Conservation (phyloP, 2,797 vertebrate species). For the Chromobotia macracanthus region DNA sequence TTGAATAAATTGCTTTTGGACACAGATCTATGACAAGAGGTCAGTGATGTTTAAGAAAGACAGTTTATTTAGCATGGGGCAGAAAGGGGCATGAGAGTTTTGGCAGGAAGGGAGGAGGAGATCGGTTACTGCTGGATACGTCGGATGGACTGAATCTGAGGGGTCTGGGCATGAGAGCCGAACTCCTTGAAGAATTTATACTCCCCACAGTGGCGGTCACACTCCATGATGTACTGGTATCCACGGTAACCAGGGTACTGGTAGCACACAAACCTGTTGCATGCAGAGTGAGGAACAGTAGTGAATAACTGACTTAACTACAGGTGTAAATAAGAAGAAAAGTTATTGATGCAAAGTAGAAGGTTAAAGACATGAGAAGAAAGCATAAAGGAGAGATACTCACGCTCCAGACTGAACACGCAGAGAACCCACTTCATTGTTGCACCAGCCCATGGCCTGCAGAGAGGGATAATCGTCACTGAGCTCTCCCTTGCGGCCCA, state of each 20-base stretch:
- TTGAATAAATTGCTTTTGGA: not conserved
- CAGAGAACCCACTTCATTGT: conserved; percentile 92
- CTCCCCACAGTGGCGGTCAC: conserved; percentile 87
- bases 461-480: conserved; percentile 89
- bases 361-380: not conserved
- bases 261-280: conserved; percentile 89
- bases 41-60: conserved; percentile 78
- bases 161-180: conserved; percentile 90
- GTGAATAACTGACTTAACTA: not conserved
- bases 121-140: conserved; percentile 89
- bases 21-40: conserved; percentile 57
- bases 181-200: conserved; percentile 93
- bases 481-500: conserved; percentile 90
- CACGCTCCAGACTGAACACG: conserved; percentile 88
- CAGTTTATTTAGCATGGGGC: conserved; percentile 79
- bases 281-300: not conserved
- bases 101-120: conserved; percentile 49
- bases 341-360: not conserved
- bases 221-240: conserved; percentile 93
- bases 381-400: conserved; percentile 65
- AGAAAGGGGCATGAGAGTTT: conserved; percentile 62
- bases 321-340: not conserved
- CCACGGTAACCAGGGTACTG: conserved; percentile 94
- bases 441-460: conserved; percentile 89
- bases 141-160: conserved; percentile 93